Evolutionary conservation across 2,888 invertebrate genomes (phyloP).

Genomic region (Flabesymbios commensalis): DNA sequence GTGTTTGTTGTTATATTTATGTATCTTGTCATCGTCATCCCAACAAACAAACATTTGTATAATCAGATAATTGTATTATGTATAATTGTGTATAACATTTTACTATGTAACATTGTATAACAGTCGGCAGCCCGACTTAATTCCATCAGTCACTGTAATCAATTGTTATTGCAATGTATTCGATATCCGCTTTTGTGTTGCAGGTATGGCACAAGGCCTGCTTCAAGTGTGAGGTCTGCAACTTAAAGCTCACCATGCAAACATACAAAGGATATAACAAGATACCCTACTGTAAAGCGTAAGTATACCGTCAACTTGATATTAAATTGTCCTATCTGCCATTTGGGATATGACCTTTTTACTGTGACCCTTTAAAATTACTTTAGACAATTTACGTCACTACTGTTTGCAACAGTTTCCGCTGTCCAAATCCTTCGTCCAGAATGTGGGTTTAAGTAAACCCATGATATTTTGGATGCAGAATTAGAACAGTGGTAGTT

Average conservation of each 20-base stretch:
- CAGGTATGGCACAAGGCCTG: conserved; percentile 99
- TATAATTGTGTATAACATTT: no score
- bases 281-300: conserved; percentile 98
- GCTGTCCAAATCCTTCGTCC: background rate
- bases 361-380: background rate
- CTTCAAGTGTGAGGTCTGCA: conserved; percentile 97
- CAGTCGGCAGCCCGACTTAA: no score
- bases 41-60: no score
- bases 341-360: no score
- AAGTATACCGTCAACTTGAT: conserved; percentile 66
- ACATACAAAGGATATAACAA: conserved; percentile 98
- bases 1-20: no score
- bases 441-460: background rate
- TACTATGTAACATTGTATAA: no score
- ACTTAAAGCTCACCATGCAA: conserved; percentile 97
- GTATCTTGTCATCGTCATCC: no score
- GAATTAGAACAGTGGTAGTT: no score
- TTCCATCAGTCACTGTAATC: background rate
- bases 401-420: background rate
- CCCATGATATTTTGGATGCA: no score
- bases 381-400: background rate
- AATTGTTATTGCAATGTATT: background rate
- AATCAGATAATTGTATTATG: no score
- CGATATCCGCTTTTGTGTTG: conserved; percentile 25
- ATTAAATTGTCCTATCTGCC: no score